These are phyloP conservation scores for Mylabris phalerata DNA, from an alignment of 1,140 invertebrate species.

Conservation along the genomic window DNA sequence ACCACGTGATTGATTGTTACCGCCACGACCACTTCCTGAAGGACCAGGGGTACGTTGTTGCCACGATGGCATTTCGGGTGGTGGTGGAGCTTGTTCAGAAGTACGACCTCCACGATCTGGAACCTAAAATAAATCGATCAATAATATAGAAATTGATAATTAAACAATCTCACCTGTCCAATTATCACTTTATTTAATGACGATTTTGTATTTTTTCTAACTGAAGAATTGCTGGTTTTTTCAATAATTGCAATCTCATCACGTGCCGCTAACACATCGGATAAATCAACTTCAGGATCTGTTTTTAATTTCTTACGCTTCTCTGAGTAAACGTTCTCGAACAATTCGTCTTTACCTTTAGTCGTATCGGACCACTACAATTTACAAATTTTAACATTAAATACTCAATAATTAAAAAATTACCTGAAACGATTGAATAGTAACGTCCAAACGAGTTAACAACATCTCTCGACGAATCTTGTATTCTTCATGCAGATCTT, in stretches of 20 bases:
- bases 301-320: conserved; percentile 57
- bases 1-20: conserved; percentile 15
- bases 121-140: conserved; percentile 45
- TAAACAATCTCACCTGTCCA: conserved; percentile 50
- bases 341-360: conserved; percentile 63
- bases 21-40: conserved; percentile 31
- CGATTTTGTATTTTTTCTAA: conserved; percentile 72
- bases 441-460: conserved; percentile 85
- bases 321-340: conserved; percentile 62
- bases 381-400: not conserved
- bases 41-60: conserved; percentile 51
- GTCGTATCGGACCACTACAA: conserved; percentile 79
- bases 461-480: conserved; percentile 78
- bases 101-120: conserved; percentile 86
- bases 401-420: not conserved
- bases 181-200: conserved; percentile 82
- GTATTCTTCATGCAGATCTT: conserved; percentile 74
- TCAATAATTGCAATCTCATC: conserved; percentile 76
- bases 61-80: conserved; percentile 94
- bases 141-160: not conserved
- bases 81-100: conserved; percentile 80
- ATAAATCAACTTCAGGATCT: conserved; percentile 58
- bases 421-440: conserved; percentile 82
- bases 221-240: conserved; percentile 77
- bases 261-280: conserved; percentile 73